These are phyloP conservation scores for Eolophus roseicapilla DNA, from an alignment of 2,113 vertebrate species.

Conservation along the genomic window DNA sequence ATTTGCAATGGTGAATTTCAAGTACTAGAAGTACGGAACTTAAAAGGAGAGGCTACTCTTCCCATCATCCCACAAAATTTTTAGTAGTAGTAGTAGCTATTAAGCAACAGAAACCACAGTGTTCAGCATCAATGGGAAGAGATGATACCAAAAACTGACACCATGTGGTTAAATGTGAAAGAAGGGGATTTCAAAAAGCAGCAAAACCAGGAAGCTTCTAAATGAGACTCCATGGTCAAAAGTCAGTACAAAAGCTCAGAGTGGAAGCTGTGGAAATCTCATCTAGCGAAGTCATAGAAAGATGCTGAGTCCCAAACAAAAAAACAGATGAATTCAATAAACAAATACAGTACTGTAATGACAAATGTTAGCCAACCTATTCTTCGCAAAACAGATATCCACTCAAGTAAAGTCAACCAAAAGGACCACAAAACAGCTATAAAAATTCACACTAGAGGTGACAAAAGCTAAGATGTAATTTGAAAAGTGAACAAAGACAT, in stretches of 20 bases:
- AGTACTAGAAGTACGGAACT: neutral
- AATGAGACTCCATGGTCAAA: neutral
- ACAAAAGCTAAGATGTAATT: neutral
- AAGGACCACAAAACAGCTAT: neutral
- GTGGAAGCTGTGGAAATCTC: neutral
- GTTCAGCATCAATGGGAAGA: neutral
- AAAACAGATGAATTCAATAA: neutral
- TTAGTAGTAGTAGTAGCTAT: neutral
- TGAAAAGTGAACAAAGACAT: neutral
- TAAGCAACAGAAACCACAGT: neutral
- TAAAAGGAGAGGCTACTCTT: neutral
- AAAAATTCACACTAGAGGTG: neutral
- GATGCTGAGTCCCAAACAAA: neutral
- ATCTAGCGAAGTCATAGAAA: neutral
- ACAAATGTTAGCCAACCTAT: rapidly evolving
- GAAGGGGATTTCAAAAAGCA: constrained; percentile 37
- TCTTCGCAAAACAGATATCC: neutral
- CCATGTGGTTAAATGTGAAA: neutral
- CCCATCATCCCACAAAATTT: neutral
- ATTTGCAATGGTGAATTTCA: neutral
- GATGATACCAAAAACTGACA: neutral
- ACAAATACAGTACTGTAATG: neutral
- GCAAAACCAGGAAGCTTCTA: constrained; percentile 25
- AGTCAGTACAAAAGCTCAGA: neutral
- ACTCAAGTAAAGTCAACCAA: neutral